A percentile compares a stretch with the other conserved stretches of the same genome.
phyloP scores from a whole-genome alignment of 2,888 invertebrate genomes.

The Epirrhoe tristata region DNA sequence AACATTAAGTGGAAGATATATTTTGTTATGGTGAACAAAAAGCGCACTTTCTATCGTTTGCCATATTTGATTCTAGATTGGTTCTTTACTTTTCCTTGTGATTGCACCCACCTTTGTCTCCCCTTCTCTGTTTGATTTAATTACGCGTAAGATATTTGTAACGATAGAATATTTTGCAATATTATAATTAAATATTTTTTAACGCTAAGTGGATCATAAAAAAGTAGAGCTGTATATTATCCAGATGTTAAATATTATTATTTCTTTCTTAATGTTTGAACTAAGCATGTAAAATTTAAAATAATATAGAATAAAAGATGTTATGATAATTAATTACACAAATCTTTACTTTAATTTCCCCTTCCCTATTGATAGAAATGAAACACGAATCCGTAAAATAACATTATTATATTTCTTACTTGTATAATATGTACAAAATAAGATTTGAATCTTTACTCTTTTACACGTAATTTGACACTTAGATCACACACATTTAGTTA shows the following conservation, averaged over 20 bases:
- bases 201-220: constrained; percentile 79
- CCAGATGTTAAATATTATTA: constrained; percentile 85
- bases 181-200: constrained; percentile 72
- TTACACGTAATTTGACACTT: constrained; percentile 56
- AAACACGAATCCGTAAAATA: constrained; percentile 48
- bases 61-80: constrained; percentile 61
- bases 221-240: constrained; percentile 82
- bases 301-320: constrained; percentile 86
- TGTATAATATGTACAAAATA: constrained; percentile 62
- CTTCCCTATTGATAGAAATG: constrained; percentile 42
- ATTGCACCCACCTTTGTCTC: constrained; percentile 62
- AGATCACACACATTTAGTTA: constrained; percentile 39
- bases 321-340: constrained; percentile 85
- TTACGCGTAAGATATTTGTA: constrained; percentile 68
- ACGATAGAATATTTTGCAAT: constrained; percentile 84
- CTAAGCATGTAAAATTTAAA: constrained; percentile 86
- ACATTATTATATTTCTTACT: constrained; percentile 56
- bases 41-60: constrained; percentile 71
- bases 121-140: constrained; percentile 53
- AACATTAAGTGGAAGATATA: constrained; percentile 78
- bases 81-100: constrained; percentile 56
- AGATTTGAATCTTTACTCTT: constrained; percentile 36
- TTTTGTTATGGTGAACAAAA: constrained; percentile 78
- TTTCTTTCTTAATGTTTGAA: constrained; percentile 84
- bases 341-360: constrained; percentile 73